Percentiles rank a stretch among this genome's conserved stretches.
Evolutionary conservation across 2,113 vertebrate species (phyloP).

Genomic region (Tylochromis polylepis): DNA sequence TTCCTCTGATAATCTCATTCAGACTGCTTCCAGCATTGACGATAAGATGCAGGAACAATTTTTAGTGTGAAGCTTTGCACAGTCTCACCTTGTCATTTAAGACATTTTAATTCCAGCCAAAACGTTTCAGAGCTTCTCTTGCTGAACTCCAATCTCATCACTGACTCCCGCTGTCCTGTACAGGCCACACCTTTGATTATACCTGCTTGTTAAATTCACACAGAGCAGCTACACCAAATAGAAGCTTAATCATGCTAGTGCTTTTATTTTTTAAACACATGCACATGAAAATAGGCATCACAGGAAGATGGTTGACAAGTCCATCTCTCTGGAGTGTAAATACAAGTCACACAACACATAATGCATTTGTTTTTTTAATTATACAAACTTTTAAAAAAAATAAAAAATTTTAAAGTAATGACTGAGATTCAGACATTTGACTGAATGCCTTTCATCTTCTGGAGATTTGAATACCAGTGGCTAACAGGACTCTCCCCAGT

Average conservation of each 20-base stretch:
- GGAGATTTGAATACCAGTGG: not conserved
- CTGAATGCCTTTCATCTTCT: not conserved
- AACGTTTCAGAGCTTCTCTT: not conserved
- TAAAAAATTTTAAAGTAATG: not conserved
- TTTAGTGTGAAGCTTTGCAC: not conserved
- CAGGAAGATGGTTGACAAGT: conserved; percentile 5
- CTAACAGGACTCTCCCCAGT: not conserved
- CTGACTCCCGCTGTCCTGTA: not conserved
- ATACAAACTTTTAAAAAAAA: not conserved
- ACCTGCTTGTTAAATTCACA: conserved; percentile 21
- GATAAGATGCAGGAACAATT: not conserved
- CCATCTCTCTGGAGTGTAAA: conserved; percentile 15
- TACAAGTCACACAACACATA: not conserved
- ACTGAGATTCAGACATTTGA: conserved; percentile 4
- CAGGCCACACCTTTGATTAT: conserved; percentile 37
- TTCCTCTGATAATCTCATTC: not conserved
- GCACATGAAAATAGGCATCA: not conserved
- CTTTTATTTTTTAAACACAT: conserved; percentile 33
- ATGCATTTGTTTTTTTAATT: not conserved
- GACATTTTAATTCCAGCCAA: not conserved
- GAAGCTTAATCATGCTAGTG: not conserved
- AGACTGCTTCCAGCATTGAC: not conserved
- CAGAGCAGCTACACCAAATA: not conserved
- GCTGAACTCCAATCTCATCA: not conserved
- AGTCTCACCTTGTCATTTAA: conserved; percentile 33